These are phyloP conservation scores for Cryptocephalus moraei DNA, from an alignment of 2,888 invertebrate genomes.

Conservation along the genomic window DNA sequence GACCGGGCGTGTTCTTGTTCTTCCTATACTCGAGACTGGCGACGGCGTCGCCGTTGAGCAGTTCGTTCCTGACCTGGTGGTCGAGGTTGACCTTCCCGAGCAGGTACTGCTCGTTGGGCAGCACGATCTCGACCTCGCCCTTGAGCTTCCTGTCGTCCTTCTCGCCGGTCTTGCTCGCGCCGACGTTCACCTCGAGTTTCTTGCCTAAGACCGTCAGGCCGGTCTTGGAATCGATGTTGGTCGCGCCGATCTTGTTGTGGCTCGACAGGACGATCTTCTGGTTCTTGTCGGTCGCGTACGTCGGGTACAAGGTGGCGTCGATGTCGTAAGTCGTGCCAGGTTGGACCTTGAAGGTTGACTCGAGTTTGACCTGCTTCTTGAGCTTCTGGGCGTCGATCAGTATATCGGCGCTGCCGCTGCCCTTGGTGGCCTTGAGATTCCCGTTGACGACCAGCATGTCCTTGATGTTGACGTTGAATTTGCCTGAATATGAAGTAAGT, in stretches of 20 bases:
- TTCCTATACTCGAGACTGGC: slow-evolving; percentile 32
- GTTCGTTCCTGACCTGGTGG: slow-evolving; percentile 21
- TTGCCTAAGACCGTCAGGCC: slow-evolving; percentile 40
- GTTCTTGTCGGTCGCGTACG: slow-evolving; percentile 58
- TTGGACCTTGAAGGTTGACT: slow-evolving; percentile 50
- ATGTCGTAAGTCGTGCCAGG: slow-evolving; percentile 51
- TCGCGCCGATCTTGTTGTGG: slow-evolving; percentile 44
- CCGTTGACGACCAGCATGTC: slow-evolving; percentile 52
- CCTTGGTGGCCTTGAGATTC: slow-evolving; percentile 51
- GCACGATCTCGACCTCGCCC: slow-evolving; percentile 40
- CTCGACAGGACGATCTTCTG: slow-evolving; percentile 59
- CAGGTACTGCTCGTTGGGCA: slow-evolving; percentile 43
- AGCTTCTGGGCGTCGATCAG: slow-evolving; percentile 49
- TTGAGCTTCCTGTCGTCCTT: slow-evolving; percentile 37
- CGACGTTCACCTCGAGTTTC: slow-evolving; percentile 39
- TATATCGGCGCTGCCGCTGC: slow-evolving; percentile 52
- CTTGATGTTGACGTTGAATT: slow-evolving; percentile 49
- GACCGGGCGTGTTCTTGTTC: slow-evolving; percentile 37
- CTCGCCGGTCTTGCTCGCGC: slow-evolving; percentile 38
- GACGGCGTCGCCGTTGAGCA: slow-evolving; percentile 24
- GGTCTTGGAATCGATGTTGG: slow-evolving; percentile 49
- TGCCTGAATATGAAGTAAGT: no score
- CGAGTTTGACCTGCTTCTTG: slow-evolving; percentile 50
- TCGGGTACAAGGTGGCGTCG: slow-evolving; percentile 52
- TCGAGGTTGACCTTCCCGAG: slow-evolving; percentile 34